Conservation (phyloP, 2,888 invertebrate species). For the Oligia strigilis region DNA sequence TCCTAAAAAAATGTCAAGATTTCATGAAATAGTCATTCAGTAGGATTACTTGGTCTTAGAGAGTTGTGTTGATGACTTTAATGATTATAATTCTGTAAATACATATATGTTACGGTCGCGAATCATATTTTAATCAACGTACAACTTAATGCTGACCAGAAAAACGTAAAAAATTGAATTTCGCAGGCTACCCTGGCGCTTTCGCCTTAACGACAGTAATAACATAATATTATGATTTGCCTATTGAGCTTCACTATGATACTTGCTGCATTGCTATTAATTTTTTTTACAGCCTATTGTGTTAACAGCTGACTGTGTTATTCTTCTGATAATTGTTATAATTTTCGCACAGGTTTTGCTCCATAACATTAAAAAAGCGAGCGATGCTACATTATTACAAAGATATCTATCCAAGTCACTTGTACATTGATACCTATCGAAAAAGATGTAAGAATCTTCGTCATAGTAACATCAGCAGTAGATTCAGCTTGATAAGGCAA, state of each 20-base stretch:
- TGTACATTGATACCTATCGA: not conserved
- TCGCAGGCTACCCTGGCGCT: no score
- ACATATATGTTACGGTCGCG: no score
- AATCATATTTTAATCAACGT: no score
- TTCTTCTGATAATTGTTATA: conserved; percentile 39
- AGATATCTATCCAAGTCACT: not conserved
- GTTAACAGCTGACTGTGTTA: conserved; percentile 20
- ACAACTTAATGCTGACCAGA: no score
- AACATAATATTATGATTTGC: not conserved
- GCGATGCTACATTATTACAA: not conserved
- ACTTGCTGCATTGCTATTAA: not conserved
- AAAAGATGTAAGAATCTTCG: conserved; percentile 11
- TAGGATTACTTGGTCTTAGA: no score
- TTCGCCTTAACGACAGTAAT: not conserved
- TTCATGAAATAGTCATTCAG: no score
- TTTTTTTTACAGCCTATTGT: conserved; percentile 2
- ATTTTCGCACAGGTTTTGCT: conserved; percentile 28
- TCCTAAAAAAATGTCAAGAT: no score
- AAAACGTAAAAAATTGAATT: no score
- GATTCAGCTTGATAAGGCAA: conserved; percentile 65
- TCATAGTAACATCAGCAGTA: conserved; percentile 26
- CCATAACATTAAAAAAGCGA: conserved; percentile 21
- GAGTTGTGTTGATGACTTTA: no score
- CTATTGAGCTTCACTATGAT: not conserved
- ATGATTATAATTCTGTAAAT: no score